Conservation (phyloP, 1,140 invertebrate species). For the Hetaerina americana region DNA sequence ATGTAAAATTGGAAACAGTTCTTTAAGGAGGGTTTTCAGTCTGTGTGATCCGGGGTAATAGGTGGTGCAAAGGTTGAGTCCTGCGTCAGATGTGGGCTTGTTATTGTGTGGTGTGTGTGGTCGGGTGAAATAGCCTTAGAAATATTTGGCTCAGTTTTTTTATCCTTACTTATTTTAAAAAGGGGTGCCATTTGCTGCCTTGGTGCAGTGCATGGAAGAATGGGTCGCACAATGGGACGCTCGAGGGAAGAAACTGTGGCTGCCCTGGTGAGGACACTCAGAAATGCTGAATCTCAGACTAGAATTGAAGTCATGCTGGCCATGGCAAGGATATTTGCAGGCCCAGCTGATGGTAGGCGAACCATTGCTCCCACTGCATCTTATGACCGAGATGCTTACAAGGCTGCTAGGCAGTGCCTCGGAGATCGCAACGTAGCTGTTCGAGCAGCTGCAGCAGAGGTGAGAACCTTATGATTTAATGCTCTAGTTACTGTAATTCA, state of each 20-base stretch:
- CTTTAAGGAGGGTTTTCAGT: too few relatives aligned
- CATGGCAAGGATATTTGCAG: slow-evolving; percentile 57
- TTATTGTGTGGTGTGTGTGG: too few relatives aligned
- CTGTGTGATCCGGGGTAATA: too few relatives aligned
- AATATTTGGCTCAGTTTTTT: too few relatives aligned
- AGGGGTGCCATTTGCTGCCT: slow-evolving; percentile 94
- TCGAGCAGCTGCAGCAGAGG: slow-evolving; percentile 70
- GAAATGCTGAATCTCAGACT: slow-evolving; percentile 90
- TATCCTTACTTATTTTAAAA: too few relatives aligned
- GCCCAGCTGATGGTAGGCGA: neutral
- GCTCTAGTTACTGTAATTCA: neutral
- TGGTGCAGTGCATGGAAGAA: slow-evolving; percentile 93
- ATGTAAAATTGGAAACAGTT: too few relatives aligned
- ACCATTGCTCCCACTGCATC: neutral
- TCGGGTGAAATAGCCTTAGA: too few relatives aligned
- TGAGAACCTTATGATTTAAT: slow-evolving; percentile 23
- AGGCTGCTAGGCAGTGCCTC: slow-evolving; percentile 68
- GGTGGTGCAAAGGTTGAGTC: too few relatives aligned
- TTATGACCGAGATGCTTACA: slow-evolving; percentile 53
- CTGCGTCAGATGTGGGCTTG: too few relatives aligned
- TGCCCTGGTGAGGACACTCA: slow-evolving; percentile 78
- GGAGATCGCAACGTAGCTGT: slow-evolving; percentile 85
- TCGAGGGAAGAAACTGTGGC: slow-evolving; percentile 96
- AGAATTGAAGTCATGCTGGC: slow-evolving; percentile 95
- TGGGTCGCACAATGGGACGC: slow-evolving; percentile 95